Base-by-base conservation (phyloP, 64 coral and sea anemone species). In the Hydrozoanthus tunicans region DNA sequence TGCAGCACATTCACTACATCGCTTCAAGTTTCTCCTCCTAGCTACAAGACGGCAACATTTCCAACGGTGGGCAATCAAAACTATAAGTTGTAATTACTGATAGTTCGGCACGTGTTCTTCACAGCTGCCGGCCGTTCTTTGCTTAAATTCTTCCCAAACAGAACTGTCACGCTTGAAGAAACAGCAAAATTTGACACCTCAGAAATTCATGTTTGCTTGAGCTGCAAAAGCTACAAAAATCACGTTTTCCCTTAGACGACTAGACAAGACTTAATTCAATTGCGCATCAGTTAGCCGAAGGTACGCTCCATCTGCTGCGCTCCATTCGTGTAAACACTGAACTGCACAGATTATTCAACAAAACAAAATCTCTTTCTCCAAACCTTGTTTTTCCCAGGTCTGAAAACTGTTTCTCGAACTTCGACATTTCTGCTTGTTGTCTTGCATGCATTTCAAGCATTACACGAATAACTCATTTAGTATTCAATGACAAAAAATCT, bases 381-480 rank as follows among this genome's bases (percentile, higher is more conserved):
- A 60, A 60, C 5, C 51, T 51, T 13, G 13, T 73, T 43, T 6
- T 14, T 14, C 55, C 6, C 7, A 51, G 20, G 69, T 58, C 9
- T 11, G 12, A 59, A 81, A 81, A 8, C 13, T 14, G 56, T 60
- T 75, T 88, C 68, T 83, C 6, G 23, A 70, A 51, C 12, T 58
- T 32, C 26, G 51, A 32, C 10, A 64, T 65, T 51, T 64, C 65
- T 62, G 7, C 1, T 66, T 7, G 52, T 11, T 60, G 51, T 65
- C 14, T 14, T 51, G 59, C 80, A 56, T 88, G 69, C 56, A 88
- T 75, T 88, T 74, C 70, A 88, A 61, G 25, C 55, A 60, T 88
- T 59, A 88, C 25, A 7, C 51, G 24, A 86, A 88, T 73, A 74
- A 12, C 84, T 57, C 13, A 75, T 88, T 51, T 14, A 8, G 69